These are phyloP conservation scores for Anthrax anthrax DNA, from an alignment of 2,888 invertebrate genomes.

Conservation along the genomic window DNA sequence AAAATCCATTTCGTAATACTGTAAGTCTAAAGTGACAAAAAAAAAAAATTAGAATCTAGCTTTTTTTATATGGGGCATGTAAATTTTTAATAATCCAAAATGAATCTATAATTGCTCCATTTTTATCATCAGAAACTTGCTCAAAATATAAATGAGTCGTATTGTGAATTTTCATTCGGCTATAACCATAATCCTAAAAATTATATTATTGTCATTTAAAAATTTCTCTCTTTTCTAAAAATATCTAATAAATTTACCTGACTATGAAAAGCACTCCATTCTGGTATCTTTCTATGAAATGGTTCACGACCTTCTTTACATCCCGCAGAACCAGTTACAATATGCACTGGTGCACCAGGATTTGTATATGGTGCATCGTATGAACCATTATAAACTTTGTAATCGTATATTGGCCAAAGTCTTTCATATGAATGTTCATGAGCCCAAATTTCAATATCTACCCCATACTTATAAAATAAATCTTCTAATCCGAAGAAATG, in stretches of 20 bases:
- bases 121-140: conserved; percentile 65
- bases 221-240: neutral
- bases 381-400: conserved; percentile 52
- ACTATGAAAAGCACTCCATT: conserved; percentile 76
- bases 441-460: conserved; percentile 90
- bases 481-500: conserved; percentile 64
- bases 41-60: too few relatives aligned
- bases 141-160: conserved; percentile 74
- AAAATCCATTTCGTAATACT: too few relatives aligned
- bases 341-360: conserved; percentile 75
- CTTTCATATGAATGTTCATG: conserved; percentile 98
- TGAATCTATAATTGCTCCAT: conserved; percentile 50
- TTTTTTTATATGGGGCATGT: neutral
- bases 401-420: conserved; percentile 85
- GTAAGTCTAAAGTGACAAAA: too few relatives aligned
- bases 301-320: conserved; percentile 72
- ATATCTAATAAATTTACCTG: conserved; percentile 19
- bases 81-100: conserved; percentile 47
- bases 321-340: conserved; percentile 80
- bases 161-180: conserved; percentile 66
- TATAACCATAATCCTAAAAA: conserved; percentile 75
- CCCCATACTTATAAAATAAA: conserved; percentile 73
- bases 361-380: conserved; percentile 38
- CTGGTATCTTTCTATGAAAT: conserved; percentile 42
- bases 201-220: neutral